These are phyloP conservation scores for Syngnathus rostellatus DNA, from an alignment of 2,797 vertebrate species.

Conservation along the genomic window DNA sequence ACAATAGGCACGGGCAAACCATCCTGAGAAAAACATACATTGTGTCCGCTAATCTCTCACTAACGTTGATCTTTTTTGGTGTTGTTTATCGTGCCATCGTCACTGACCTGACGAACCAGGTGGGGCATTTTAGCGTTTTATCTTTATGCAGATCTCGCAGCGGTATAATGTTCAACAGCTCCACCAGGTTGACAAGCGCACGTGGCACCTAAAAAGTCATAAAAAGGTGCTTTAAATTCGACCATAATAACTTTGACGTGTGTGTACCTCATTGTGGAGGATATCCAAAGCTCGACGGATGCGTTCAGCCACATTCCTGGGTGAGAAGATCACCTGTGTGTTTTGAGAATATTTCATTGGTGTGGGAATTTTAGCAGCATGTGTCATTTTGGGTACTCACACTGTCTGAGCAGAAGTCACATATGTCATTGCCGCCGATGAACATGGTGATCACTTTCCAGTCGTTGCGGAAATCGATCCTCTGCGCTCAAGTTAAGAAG, in stretches of 20 bases:
- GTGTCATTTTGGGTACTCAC: slow-evolving; percentile 58
- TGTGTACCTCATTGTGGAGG: slow-evolving; percentile 74
- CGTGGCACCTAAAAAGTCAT: slow-evolving; percentile 76
- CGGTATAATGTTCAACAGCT: slow-evolving; percentile 64
- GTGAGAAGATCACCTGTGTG: slow-evolving; percentile 69
- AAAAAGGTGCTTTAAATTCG: background rate
- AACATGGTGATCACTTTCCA: slow-evolving; percentile 93
- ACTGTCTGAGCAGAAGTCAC: slow-evolving; percentile 78
- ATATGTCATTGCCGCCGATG: slow-evolving; percentile 80
- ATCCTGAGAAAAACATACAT: slow-evolving; percentile 47
- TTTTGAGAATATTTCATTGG: too few relatives aligned
- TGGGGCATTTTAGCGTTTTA: slow-evolving; percentile 66
- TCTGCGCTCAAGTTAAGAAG: slow-evolving; percentile 49
- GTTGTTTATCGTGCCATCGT: too few relatives aligned
- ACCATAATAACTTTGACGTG: background rate
- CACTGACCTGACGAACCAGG: slow-evolving; percentile 63
- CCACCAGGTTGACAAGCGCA: slow-evolving; percentile 83
- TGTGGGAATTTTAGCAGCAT: too few relatives aligned
- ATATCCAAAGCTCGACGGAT: slow-evolving; percentile 81
- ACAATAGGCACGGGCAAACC: slow-evolving; percentile 79
- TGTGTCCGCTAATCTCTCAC: background rate
- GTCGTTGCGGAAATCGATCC: slow-evolving; percentile 75
- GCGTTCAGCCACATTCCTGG: slow-evolving; percentile 66
- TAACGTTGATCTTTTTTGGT: background rate
- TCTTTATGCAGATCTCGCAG: slow-evolving; percentile 73